Conservation (phyloP, 2,888 invertebrate species). For the Chironomus tentans region DNA sequence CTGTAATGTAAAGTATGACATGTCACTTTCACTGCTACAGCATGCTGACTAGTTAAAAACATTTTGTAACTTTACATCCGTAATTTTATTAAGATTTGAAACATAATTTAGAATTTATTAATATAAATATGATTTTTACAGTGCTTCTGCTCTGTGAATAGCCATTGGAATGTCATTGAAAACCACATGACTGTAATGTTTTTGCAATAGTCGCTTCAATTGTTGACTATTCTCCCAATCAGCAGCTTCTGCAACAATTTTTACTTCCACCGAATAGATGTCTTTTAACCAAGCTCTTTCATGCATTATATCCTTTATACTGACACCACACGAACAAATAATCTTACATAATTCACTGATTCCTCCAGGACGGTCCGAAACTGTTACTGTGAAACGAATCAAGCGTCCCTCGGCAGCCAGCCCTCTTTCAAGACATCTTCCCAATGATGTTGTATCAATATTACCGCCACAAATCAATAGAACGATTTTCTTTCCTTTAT, state of each 20-base stretch:
- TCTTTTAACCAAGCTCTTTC: slow-evolving; percentile 93
- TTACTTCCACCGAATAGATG: slow-evolving; percentile 73
- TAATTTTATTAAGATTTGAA: background rate
- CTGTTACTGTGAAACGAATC: slow-evolving; percentile 36
- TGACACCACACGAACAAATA: slow-evolving; percentile 68
- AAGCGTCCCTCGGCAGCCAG: slow-evolving; percentile 77
- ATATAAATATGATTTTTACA: too few species aligned
- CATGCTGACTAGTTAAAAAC: too few species aligned
- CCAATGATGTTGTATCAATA: slow-evolving; percentile 84
- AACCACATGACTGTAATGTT: slow-evolving; percentile 48
- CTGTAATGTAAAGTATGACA: too few species aligned
- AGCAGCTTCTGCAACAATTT: slow-evolving; percentile 82
- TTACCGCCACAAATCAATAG: slow-evolving; percentile 80
- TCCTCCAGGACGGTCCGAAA: slow-evolving; percentile 76
- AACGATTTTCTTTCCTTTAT: slow-evolving; percentile 73
- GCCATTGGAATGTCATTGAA: slow-evolving; percentile 44
- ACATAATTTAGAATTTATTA: too few species aligned
- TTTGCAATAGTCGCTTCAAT: slow-evolving; percentile 48
- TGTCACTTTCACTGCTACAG: too few species aligned
- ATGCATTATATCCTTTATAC: slow-evolving; percentile 92
- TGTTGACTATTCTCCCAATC: slow-evolving; percentile 67
- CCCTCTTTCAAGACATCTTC: slow-evolving; percentile 78
- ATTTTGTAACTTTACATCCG: too few species aligned
- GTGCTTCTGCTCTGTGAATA: slow-evolving; percentile 30
- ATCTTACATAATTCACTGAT: slow-evolving; percentile 75